Evolutionary conservation across 2,888 invertebrate species (phyloP).

Genomic region (Trachelus stipa): DNA sequence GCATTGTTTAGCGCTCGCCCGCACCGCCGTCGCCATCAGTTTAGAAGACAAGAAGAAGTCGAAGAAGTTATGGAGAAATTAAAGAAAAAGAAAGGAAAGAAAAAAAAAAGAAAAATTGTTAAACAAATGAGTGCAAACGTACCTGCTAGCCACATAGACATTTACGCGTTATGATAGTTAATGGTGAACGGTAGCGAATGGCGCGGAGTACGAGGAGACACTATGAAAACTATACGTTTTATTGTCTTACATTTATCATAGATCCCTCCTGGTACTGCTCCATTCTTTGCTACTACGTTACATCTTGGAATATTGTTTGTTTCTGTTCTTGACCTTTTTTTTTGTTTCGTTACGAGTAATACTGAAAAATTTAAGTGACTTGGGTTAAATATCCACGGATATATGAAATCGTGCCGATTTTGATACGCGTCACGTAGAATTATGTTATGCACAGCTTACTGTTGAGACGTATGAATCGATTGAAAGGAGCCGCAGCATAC

Average conservation of each 20-base stretch:
- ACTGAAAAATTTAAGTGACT: neutral
- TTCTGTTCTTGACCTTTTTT: slow-evolving; percentile 14
- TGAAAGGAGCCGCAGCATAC: neutral
- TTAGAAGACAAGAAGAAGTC: neutral
- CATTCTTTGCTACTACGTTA: neutral
- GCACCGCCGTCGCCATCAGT: neutral
- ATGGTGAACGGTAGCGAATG: slow-evolving; percentile 6
- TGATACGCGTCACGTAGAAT: neutral
- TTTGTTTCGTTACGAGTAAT: slow-evolving; percentile 17
- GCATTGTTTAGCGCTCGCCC: neutral
- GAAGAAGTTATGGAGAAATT: neutral
- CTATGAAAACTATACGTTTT: neutral
- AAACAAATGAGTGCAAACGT: slow-evolving; percentile 53
- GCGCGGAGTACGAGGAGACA: neutral
- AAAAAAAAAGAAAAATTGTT: neutral
- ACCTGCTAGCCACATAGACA: slow-evolving; percentile 59
- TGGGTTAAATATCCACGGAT: neutral
- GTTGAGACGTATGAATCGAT: neutral
- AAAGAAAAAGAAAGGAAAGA: neutral
- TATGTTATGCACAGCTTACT: neutral
- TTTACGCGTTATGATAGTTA: slow-evolving; percentile 22
- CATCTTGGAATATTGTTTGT: slow-evolving; percentile 9
- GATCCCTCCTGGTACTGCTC: neutral
- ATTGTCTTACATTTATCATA: neutral
- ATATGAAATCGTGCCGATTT: neutral